Percentiles rank a stretch among this genome's conserved stretches.
Evolutionary conservation across 2,113 vertebrate genomes (phyloP).

Genomic region (Gracilinanus agilis): DNA sequence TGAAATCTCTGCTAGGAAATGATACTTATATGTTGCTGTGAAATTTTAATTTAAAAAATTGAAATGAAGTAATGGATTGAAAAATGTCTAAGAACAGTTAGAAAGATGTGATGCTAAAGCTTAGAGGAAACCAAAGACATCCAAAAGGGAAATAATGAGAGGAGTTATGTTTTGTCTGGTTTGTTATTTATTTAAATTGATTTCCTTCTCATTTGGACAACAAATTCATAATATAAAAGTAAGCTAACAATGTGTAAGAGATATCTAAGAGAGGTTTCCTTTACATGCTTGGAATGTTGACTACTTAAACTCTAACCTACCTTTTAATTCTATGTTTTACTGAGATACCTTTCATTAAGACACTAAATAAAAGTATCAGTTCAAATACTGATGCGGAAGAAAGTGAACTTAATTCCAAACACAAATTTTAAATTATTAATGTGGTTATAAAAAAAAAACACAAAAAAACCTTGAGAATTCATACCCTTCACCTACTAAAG

Average conservation of each 20-base stretch:
- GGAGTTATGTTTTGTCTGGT: neutral
- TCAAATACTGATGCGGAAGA: neutral
- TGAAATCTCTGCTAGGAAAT: neutral
- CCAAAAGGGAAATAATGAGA: neutral
- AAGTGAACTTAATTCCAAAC: neutral
- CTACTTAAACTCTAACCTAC: neutral
- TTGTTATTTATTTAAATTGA: neutral
- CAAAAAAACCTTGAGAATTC: neutral
- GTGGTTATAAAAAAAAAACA: neutral
- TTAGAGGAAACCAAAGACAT: neutral
- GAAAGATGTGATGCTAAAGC: neutral
- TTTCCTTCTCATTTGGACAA: neutral
- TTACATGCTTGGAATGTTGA: neutral
- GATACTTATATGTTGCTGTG: neutral
- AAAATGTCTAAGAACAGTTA: neutral
- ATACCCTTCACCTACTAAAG: neutral
- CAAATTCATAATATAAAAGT: neutral
- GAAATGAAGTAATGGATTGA: neutral
- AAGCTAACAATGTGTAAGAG: neutral
- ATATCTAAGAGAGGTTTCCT: neutral
- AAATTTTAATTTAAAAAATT: neutral
- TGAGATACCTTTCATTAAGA: neutral
- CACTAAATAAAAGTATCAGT: slow-evolving; percentile 4
- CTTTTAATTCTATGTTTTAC: neutral
- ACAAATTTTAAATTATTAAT: neutral